These are phyloP conservation scores for Eutolmus rufibarbis DNA, from an alignment of 2,888 invertebrate species.

Conservation along the genomic window DNA sequence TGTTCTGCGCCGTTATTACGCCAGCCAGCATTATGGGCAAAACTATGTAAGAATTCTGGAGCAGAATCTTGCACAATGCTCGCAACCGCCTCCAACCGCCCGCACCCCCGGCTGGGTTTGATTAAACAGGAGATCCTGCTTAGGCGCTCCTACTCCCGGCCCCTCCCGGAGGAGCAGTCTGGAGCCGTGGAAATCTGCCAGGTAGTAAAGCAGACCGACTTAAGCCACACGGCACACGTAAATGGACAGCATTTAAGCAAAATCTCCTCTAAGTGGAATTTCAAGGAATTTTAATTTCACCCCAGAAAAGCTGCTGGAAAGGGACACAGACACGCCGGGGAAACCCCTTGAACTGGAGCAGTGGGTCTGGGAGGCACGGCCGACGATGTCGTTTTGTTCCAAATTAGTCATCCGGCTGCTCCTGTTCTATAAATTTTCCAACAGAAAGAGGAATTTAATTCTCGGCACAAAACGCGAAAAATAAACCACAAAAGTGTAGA, in stretches of 20 bases:
- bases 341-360: background rate
- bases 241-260: conserved; percentile 3
- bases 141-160: background rate
- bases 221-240: background rate
- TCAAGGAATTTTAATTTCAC: conserved; percentile 11
- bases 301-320: background rate
- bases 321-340: background rate
- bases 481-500: background rate
- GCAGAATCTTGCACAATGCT: background rate
- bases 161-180: background rate
- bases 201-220: background rate
- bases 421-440: background rate
- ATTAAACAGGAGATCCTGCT: conserved; percentile 19
- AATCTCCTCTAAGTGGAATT: conserved; percentile 13
- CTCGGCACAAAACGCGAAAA: background rate
- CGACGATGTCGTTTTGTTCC: background rate
- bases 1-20: background rate
- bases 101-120: background rate
- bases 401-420: background rate
- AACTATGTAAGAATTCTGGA: background rate
- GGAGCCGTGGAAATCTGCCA: conserved; percentile 3
- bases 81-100: background rate
- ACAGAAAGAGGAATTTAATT: background rate
- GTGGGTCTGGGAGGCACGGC: background rate
- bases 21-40: background rate